Conservation (phyloP, 2,113 vertebrate species). For the Cephalopterus ornatus region DNA sequence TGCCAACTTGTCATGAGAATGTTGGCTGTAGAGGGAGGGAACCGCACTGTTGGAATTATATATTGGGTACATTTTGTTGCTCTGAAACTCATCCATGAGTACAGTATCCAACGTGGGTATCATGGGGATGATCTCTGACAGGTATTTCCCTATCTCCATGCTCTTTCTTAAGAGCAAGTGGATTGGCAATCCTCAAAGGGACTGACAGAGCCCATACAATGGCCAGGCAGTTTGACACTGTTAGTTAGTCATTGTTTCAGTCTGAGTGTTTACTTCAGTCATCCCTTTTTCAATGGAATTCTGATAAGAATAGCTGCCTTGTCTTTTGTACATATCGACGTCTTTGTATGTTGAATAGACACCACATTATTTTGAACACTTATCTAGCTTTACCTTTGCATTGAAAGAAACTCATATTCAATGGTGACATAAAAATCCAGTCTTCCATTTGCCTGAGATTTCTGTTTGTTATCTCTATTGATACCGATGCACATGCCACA, state of each 20-base stretch:
- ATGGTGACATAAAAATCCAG: not conserved
- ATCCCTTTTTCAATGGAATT: constrained; percentile 11
- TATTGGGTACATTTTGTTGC: not conserved
- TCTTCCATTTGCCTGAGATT: not conserved
- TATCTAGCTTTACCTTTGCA: not conserved
- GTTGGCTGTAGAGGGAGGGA: not conserved
- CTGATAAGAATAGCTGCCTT: not conserved
- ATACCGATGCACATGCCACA: not conserved
- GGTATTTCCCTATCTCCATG: not conserved
- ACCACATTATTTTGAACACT: not conserved
- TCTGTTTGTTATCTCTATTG: not conserved
- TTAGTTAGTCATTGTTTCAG: constrained; percentile 14
- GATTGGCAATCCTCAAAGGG: not conserved
- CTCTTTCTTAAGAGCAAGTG: not conserved
- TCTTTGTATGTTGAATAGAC: not conserved
- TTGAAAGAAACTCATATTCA: not conserved
- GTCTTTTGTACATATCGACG: not conserved
- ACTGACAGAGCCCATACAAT: not conserved
- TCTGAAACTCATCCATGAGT: not conserved
- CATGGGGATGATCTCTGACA: not conserved
- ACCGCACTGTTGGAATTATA: not conserved
- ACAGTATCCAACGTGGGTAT: not conserved
- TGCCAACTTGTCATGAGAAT: not conserved
- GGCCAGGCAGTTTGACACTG: not conserved
- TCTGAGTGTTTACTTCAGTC: not conserved